Conservation (phyloP, 2,113 vertebrate species). For the Xiphorhynchus elegans region DNA sequence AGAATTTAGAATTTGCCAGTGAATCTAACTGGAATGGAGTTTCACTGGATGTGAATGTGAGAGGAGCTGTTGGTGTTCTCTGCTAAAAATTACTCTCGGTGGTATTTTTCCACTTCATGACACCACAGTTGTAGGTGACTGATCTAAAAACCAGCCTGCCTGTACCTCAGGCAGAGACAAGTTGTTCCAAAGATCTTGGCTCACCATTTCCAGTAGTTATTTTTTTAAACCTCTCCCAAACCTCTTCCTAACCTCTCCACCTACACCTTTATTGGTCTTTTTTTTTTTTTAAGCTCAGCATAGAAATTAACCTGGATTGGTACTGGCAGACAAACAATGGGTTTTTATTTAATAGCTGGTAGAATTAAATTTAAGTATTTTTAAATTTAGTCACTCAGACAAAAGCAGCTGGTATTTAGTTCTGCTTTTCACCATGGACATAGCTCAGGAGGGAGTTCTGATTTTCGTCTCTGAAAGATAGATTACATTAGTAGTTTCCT, state of each 20-base stretch:
- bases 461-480: background rate
- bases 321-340: background rate
- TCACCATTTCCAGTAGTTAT: conserved; percentile 20
- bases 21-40: conserved; percentile 2
- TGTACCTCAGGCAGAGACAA: conserved; percentile 29
- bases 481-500: background rate
- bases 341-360: background rate
- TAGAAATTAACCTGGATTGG: background rate
- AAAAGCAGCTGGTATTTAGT: background rate
- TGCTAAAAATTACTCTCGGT: conserved; percentile 23
- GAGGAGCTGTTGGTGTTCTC: conserved; percentile 31
- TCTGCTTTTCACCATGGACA: background rate
- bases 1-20: conserved; percentile 28
- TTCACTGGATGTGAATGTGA: conserved; percentile 31
- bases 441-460: background rate
- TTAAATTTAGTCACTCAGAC: background rate
- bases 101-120: conserved; percentile 39
- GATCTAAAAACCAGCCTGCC: conserved; percentile 33
- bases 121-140: conserved; percentile 55
- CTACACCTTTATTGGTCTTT: background rate
- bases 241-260: background rate
- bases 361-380: background rate
- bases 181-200: conserved; percentile 46
- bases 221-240: background rate
- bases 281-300: background rate